Evolutionary conservation across 1,140 invertebrate genomes (phyloP).

Genomic region (Idris sp.): DNA sequence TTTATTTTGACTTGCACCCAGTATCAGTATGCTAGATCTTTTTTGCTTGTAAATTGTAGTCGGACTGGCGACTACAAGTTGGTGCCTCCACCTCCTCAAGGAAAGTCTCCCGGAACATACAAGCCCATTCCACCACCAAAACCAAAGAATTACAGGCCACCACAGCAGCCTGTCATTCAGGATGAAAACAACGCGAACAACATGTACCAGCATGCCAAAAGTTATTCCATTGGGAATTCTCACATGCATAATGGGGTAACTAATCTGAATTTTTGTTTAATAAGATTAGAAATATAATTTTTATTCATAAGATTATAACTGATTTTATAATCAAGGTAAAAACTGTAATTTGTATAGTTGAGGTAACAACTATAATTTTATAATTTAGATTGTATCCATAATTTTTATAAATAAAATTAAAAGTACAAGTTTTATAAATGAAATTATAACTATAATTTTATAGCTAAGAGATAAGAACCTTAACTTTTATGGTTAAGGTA

Average conservation of each 20-base stretch:
- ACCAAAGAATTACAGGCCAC: constrained; percentile 92
- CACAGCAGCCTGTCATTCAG: constrained; percentile 75
- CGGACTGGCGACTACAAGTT: constrained; percentile 75
- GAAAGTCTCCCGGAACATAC: constrained; percentile 81
- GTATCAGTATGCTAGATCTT: constrained; percentile 66
- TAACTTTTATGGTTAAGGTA: too few species aligned
- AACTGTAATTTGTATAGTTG: too few species aligned
- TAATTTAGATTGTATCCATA: too few species aligned
- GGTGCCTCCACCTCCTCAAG: constrained; percentile 70
- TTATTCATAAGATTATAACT: too few species aligned
- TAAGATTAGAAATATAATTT: too few species aligned
- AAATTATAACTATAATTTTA: too few species aligned
- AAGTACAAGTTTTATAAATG: too few species aligned
- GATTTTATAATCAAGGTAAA: too few species aligned
- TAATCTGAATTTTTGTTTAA: too few species aligned
- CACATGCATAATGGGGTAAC: constrained; percentile 78
- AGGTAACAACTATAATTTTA: too few species aligned
- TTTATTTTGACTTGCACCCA: constrained; percentile 19
- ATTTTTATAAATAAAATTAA: too few species aligned
- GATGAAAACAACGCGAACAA: constrained; percentile 72
- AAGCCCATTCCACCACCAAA: constrained; percentile 94
- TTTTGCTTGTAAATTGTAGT: constrained; percentile 68
- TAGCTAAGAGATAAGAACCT: too few species aligned
- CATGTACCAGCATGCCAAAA: constrained; percentile 77
- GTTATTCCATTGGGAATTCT: constrained; percentile 76